phyloP scores from a whole-genome alignment of 2,113 vertebrate species.

The Carassius carassius region DNA sequence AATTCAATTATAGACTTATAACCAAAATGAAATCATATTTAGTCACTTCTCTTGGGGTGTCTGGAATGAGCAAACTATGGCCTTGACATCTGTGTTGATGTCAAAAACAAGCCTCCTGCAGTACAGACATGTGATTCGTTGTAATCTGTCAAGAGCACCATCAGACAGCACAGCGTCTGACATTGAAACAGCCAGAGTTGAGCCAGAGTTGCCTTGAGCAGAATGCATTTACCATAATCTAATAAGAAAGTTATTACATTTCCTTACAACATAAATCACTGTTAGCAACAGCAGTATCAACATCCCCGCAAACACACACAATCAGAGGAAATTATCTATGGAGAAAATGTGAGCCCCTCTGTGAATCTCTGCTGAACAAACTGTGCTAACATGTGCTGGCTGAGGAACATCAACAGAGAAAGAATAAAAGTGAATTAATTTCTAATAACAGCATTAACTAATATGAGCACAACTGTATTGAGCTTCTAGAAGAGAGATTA shows the following conservation, averaged over 20 bases:
- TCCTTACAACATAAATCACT: conserved; percentile 53
- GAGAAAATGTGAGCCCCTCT: conserved; percentile 31
- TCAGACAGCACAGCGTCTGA: conserved; percentile 30
- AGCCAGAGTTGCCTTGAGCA: conserved; percentile 39
- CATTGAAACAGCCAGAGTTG: conserved; percentile 34
- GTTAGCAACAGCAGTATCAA: conserved; percentile 45
- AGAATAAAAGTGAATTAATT: conserved; percentile 42
- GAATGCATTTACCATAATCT: conserved; percentile 55
- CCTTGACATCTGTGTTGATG: background rate
- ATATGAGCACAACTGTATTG: background rate
- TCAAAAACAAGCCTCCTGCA: background rate
- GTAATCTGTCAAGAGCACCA: conserved; percentile 15
- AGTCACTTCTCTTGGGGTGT: background rate
- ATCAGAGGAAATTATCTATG: conserved; percentile 51
- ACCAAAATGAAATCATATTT: background rate
- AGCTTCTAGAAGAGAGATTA: conserved; percentile 6
- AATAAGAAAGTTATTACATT: conserved; percentile 52
- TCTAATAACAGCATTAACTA: conserved; percentile 35
- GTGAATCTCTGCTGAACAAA: conserved; percentile 26
- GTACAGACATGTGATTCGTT: conserved; percentile 1
- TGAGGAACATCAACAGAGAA: conserved; percentile 31
- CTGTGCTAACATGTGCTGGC: conserved; percentile 5
- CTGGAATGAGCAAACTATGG: background rate
- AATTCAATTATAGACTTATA: background rate
- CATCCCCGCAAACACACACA: conserved; percentile 29